These are phyloP conservation scores for Cirrhinus molitorella DNA, from an alignment of 2,797 vertebrate genomes.

Conservation along the genomic window DNA sequence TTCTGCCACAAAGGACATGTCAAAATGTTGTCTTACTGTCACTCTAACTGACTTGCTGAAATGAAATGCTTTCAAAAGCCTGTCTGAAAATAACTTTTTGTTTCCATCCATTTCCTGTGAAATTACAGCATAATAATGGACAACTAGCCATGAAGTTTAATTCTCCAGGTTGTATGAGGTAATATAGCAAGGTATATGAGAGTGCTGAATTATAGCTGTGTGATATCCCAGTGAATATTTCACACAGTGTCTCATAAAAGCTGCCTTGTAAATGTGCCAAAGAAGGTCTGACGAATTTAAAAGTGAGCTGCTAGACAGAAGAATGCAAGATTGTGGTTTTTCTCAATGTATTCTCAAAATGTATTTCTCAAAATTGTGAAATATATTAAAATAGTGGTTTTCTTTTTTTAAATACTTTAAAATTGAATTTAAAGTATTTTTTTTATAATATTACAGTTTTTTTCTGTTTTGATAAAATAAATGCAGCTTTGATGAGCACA, in stretches of 20 bases:
- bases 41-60: conserved; percentile 24
- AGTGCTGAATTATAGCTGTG: background rate
- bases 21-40: conserved; percentile 52
- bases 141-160: background rate
- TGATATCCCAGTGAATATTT: conserved; percentile 9
- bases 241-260: conserved; percentile 11
- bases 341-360: too few relatives aligned
- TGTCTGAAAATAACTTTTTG: background rate
- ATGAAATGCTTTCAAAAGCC: background rate
- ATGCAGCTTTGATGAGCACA: too few relatives aligned
- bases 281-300: conserved; percentile 3
- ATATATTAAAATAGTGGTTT: too few relatives aligned
- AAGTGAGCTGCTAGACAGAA: background rate
- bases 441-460: too few relatives aligned
- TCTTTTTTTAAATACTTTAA: too few relatives aligned
- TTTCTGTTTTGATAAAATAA: too few relatives aligned
- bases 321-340: background rate
- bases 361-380: too few relatives aligned
- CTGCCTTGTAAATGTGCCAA: background rate
- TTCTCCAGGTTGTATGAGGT: background rate
- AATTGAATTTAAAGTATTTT: too few relatives aligned
- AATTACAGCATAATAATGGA: background rate
- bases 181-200: background rate
- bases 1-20: conserved; percentile 53
- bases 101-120: background rate